phyloP scores from a whole-genome alignment of 2,113 vertebrate species.

The Dissostichus mawsoni region DNA sequence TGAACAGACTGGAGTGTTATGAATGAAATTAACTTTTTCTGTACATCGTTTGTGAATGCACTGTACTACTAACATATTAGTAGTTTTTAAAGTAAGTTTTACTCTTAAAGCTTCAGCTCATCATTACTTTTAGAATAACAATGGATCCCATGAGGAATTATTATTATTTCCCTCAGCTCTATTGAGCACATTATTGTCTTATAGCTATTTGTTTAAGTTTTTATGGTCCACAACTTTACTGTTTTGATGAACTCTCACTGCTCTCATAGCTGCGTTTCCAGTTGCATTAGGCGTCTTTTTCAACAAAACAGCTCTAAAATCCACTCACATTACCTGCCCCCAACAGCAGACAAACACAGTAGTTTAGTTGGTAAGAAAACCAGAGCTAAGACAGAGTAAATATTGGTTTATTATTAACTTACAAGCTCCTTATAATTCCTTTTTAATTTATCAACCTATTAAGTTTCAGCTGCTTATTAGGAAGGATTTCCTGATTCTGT shows the following conservation, averaged over 20 bases:
- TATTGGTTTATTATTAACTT: no score
- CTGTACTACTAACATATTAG: no score
- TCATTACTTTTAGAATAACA: background rate
- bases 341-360: background rate
- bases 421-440: no score
- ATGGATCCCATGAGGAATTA: no score
- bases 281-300: background rate
- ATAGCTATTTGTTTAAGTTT: background rate
- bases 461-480: no score
- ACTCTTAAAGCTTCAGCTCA: background rate
- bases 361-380: no score
- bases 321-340: background rate
- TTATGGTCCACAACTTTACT: background rate
- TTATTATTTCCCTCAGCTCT: background rate
- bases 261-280: background rate
- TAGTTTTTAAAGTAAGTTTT: background rate
- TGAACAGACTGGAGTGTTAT: constrained; percentile 17
- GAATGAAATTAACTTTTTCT: background rate
- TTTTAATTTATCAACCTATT: no score
- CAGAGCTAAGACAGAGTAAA: no score
- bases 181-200: background rate
- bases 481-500: no score
- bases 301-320: background rate
- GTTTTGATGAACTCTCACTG: background rate
- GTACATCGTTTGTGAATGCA: constrained; percentile 10